Percentiles rank a stretch among this genome's conserved stretches.
These are phyloP conservation scores for Mormyrops boulengeri DNA, from an alignment of 2,797 vertebrate genomes.

Conservation along the genomic window DNA sequence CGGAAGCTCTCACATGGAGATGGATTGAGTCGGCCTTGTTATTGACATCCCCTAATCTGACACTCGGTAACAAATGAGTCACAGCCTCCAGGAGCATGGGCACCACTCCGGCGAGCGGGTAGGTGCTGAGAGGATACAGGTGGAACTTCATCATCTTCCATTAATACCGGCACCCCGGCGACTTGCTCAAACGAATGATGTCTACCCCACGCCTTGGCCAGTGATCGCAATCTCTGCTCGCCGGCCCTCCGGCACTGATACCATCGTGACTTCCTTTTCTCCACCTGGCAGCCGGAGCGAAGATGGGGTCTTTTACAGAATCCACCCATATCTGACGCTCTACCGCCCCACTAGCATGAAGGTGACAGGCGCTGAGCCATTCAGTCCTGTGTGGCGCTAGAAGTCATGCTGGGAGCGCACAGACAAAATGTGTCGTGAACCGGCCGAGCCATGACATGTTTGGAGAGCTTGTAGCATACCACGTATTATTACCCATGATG, in stretches of 20 bases:
- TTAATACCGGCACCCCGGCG: slow-evolving; percentile 59
- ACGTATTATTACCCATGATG: slow-evolving; percentile 33
- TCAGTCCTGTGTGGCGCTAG: neutral
- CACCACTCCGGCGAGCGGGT: slow-evolving; percentile 44
- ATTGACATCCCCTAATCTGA: slow-evolving; percentile 75
- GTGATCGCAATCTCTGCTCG: slow-evolving; percentile 24
- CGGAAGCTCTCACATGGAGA: slow-evolving; percentile 61
- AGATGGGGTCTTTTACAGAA: neutral
- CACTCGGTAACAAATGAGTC: slow-evolving; percentile 64
- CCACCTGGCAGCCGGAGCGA: neutral
- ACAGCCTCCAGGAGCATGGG: slow-evolving; percentile 50
- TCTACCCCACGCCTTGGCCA: slow-evolving; percentile 52
- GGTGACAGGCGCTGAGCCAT: neutral
- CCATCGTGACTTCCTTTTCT: neutral
- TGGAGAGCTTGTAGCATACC: slow-evolving; percentile 16
- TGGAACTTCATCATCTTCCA: slow-evolving; percentile 67
- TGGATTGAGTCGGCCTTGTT: slow-evolving; percentile 69
- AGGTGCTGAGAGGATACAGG: slow-evolving; percentile 44
- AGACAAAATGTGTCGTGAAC: neutral
- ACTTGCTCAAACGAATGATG: slow-evolving; percentile 60
- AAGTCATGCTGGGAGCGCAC: neutral
- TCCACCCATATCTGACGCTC: neutral
- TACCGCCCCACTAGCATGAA: neutral
- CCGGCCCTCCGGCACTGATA: neutral
- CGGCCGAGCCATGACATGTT: neutral